Evolutionary conservation across 2,113 vertebrate genomes (phyloP).

Genomic region (Lasiurus cinereus): DNA sequence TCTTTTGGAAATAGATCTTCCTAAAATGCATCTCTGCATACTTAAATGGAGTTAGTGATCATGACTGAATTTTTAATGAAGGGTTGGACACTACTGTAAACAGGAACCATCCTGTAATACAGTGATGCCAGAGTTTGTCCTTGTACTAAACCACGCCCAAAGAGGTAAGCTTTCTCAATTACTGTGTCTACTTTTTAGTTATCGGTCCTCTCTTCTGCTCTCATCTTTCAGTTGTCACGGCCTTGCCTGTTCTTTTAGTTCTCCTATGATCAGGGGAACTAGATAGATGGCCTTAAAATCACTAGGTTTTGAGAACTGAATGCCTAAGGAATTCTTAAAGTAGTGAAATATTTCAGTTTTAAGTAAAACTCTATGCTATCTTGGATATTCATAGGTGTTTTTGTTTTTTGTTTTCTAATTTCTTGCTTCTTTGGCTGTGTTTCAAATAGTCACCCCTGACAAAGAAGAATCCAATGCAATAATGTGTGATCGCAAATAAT

Average conservation of each 20-base stretch:
- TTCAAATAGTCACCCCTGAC: conserved; percentile 35
- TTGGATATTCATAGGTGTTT: background rate
- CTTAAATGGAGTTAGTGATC: background rate
- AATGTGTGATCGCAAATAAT: conserved; percentile 17
- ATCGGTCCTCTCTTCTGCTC: background rate
- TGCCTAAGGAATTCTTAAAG: background rate
- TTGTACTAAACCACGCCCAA: background rate
- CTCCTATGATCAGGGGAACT: background rate
- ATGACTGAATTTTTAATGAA: background rate
- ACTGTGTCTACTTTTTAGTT: background rate
- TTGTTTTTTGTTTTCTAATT: background rate
- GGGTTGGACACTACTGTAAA: background rate
- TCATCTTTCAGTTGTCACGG: background rate
- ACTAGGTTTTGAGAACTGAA: background rate
- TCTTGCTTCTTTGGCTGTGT: conserved; percentile 28
- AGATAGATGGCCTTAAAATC: background rate
- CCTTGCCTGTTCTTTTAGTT: background rate
- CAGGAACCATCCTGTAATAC: background rate
- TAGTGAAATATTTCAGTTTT: background rate
- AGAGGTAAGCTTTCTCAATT: background rate
- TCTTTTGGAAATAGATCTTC: background rate
- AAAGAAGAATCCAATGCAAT: conserved; percentile 27
- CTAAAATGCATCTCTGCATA: background rate
- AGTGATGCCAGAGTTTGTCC: background rate
- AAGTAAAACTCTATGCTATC: background rate